Evolutionary conservation across 1,140 invertebrate species (phyloP), one percentile per base, ranked within the genome.

Genomic region (Cecropterus lyciades): DNA sequence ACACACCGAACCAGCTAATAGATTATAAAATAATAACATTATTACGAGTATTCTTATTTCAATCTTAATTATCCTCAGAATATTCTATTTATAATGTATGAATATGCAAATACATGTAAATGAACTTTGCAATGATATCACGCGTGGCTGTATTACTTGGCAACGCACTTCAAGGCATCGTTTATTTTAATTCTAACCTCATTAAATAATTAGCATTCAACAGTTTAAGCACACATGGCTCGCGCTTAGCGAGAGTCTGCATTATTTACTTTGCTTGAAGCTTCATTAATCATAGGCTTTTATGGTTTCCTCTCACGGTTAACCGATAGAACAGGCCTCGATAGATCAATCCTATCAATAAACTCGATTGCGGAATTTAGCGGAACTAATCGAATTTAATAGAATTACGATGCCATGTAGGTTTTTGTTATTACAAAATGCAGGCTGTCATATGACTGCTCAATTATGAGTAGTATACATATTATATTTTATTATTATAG

Each of bases 331-430:
- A 27, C 13, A 20, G 9, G 17, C 52, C 33, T 11, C 37, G n/a
- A 42, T 33, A 4, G 37, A 56, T 33, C 10, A 27, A 43, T 43
- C 13, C 37, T 10, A 8, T 56, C 37, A 24, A 56, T 56, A 55
- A 43, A 56, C 52, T 55, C 33, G 14, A 56, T 55, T 37, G 30
- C 53, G 37, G 53, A 56, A 56, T 56, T 57, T 45, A 45, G 11
- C 55, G 42, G 17, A 57, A 57, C 55, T 45, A 57, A 57, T 57
- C 17, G 24, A 57, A 57, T 57, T 33, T 40, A 24, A 14, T 42
- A 55, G 27, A 56, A 24, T 15, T 57, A 20, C 13, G 11, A 1
- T 45, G 42, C 5, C 30, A 15, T 57, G 20, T 57, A 45, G 42
- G 55, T 57, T 45, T 57, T 57, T 56, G 14, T 42, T 24, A 43